Base-by-base conservation (phyloP, 2,113 vertebrate species). In the Platysteira castanea region DNA sequence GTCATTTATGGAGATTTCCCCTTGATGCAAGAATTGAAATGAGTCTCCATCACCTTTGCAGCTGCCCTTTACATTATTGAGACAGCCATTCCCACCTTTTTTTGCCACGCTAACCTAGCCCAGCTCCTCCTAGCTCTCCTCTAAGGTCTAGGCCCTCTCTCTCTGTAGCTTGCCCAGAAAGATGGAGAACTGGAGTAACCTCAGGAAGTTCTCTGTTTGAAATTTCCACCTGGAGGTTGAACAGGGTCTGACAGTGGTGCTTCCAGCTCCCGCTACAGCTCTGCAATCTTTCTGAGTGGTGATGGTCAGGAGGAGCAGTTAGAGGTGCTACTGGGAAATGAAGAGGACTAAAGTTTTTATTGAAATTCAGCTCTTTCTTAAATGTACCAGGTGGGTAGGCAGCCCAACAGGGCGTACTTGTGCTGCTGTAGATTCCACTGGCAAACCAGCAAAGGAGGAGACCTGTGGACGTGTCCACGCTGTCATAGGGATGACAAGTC, bases 71-170 rank as follows among this genome's bases (percentile, higher is more conserved):
- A 81, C 46, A 18, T 70, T 78, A 60, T 27, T 84, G 41, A 50
- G 37, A 30, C 8, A 60, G 39, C 53, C 1, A 3, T 77, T 77
- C 1, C 8, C 5, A 1, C 2, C 2, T 16, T n/a, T 15, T 49
- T 81, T 73, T 78, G 37, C 46, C 13, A 9, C 69, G 46, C 37
- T 87, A 44, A 42, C 16, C 15, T 30, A 87, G 35, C 59, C 35
- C 59, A 84, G 26, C 7, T 68, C 20, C 24, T 28, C 71, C 17
- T 47, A 44, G 31, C 27, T 67, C 22, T n/a, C 33, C 39, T 79
- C 59, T 16, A 23, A 53, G 26, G 23, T 71, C 79, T 46, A 41
- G 28, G 22, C 21, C 78, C 31, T 76, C 11, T 81, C 54, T 81
- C 41, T 47, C 16, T 59, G 24, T 41, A 57, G 31, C 42, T 85